These are phyloP conservation scores for Etheostoma cragini DNA, from an alignment of 2,113 vertebrate species.

Conservation along the genomic window DNA sequence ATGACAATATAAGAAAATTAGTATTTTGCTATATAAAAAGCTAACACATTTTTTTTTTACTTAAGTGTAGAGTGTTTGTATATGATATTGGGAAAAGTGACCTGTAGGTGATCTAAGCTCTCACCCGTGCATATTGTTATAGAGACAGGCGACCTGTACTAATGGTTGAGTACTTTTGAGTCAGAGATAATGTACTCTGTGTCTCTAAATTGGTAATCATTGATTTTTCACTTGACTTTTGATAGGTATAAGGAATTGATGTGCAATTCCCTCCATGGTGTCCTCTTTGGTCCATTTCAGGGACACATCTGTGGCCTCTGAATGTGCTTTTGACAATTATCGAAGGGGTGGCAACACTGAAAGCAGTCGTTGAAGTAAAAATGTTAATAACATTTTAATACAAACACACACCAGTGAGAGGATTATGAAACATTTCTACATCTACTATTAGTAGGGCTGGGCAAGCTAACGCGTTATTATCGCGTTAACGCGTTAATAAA, in stretches of 20 bases:
- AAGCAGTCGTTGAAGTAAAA: neutral
- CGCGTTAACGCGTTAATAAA: too few relatives aligned
- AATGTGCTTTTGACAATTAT: neutral
- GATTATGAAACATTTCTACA: neutral
- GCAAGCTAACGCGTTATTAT: too few relatives aligned
- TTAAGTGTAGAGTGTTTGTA: too few relatives aligned
- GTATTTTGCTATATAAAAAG: too few relatives aligned
- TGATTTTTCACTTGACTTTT: conserved; percentile 14
- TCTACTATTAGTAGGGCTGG: too few relatives aligned
- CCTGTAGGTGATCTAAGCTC: neutral
- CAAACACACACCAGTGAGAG: neutral
- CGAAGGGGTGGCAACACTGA: conserved; percentile 28
- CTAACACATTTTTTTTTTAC: too few relatives aligned
- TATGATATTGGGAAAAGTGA: too few relatives aligned
- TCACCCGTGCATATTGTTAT: conserved; percentile 44
- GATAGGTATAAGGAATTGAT: conserved; percentile 35
- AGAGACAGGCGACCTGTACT: neutral
- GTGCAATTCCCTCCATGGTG: conserved; percentile 32
- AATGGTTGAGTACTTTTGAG: conserved; percentile 18
- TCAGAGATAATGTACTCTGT: conserved; percentile 45
- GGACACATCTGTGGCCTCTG: conserved; percentile 11
- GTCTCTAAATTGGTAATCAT: conserved; percentile 14
- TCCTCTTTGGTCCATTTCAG: conserved; percentile 43
- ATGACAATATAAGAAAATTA: too few relatives aligned
- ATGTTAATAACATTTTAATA: neutral